A percentile compares a stretch with the other conserved stretches of the same genome.
These are phyloP conservation scores for Strix uralensis DNA, from an alignment of 2,113 vertebrate species.

Conservation along the genomic window DNA sequence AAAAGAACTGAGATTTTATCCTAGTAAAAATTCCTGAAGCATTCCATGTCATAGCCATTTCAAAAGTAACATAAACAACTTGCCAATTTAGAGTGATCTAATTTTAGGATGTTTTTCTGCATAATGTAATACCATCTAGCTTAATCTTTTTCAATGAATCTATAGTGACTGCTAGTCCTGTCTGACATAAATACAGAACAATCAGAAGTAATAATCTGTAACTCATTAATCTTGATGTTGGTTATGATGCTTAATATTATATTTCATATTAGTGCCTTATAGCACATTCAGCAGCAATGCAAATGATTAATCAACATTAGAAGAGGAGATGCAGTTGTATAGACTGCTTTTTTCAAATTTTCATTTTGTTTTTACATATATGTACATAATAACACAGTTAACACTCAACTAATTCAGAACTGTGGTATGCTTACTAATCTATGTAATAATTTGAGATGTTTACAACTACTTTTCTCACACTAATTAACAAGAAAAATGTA, in stretches of 20 bases:
- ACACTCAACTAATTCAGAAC: background rate
- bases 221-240: conserved; percentile 32
- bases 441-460: background rate
- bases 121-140: background rate
- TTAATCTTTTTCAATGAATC: background rate
- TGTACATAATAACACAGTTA: background rate
- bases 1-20: background rate
- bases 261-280: background rate
- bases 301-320: background rate
- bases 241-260: background rate
- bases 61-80: conserved; percentile 11
- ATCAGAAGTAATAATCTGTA: conserved; percentile 30
- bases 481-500: background rate
- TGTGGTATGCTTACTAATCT: background rate
- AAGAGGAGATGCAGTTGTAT: background rate
- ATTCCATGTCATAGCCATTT: background rate
- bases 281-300: background rate
- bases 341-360: background rate
- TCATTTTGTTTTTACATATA: background rate
- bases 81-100: background rate
- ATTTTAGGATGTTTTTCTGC: background rate
- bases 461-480: background rate
- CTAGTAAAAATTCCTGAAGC: conserved; percentile 2
- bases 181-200: conserved; percentile 37
- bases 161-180: background rate